Evolutionary conservation across 2,113 vertebrate species (phyloP).

Genomic region (Microcebus lehilahytsara): DNA sequence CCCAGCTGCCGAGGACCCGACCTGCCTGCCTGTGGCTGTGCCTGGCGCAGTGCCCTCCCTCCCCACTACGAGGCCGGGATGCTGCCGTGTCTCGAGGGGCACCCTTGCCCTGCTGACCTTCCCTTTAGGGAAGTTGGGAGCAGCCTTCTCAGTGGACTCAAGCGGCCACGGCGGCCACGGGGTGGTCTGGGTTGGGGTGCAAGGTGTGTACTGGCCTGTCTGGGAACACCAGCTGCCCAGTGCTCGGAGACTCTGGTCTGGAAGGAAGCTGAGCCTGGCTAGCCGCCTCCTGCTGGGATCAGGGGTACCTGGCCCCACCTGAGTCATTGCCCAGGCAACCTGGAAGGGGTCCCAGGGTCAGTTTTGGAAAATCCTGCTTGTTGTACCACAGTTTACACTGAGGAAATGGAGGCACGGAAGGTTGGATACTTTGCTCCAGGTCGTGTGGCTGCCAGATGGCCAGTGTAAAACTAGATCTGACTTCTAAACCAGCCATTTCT

Average conservation of each 20-base stretch:
- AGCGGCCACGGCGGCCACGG: neutral
- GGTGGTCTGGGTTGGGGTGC: neutral
- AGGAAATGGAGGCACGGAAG: neutral
- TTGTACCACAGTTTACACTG: neutral
- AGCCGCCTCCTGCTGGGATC: neutral
- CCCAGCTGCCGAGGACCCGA: neutral
- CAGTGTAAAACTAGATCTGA: neutral
- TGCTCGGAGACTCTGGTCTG: no score
- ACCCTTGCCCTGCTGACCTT: no score
- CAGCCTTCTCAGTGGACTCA: neutral
- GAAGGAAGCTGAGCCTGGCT: neutral
- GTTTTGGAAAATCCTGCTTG: neutral
- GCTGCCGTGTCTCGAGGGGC: neutral
- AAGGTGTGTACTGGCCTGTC: neutral
- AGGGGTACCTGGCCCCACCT: neutral
- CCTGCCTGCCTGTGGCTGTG: fast-evolving
- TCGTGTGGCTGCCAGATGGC: neutral
- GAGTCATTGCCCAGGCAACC: neutral
- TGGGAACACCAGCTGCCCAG: neutral
- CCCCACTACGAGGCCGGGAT: neutral
- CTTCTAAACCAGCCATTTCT: neutral
- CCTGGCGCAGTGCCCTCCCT: neutral
- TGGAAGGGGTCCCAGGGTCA: neutral
- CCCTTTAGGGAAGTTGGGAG: neutral
- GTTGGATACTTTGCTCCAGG: neutral